Base-by-base conservation (phyloP, 2,113 vertebrate genomes). In the Hippocampus guttulatus region DNA sequence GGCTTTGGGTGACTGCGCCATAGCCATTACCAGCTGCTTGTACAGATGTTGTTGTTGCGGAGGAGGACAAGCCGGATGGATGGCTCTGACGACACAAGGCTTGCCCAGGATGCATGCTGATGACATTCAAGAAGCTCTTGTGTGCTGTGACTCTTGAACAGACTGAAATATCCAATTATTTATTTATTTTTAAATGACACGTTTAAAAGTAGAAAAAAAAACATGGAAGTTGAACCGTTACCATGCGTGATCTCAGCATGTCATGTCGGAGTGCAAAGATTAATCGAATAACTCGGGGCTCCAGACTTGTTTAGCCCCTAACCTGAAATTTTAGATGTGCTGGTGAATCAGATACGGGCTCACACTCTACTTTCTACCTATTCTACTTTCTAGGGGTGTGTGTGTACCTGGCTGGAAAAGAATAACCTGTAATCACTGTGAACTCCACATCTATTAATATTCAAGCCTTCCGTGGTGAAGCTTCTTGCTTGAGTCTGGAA, bases 11-110 rank as follows among this genome's bases (percentile, higher is more conserved):
- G 67, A 52, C 12, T 64, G 57, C 70, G 2, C 1, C 41, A 67
- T 8, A 1, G 83, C 72, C 61, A 20, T 16, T 47, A 43, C n/a
- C 79, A 78, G 78, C 70, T 69, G 68, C 45, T 63, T 70, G 76
- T 65, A 63, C 72, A 82, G 77, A 83, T 84, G 81, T 76, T 77
- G 79, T 76, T 77, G 49, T 73, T 69, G 58, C 77, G 68, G 52
- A 70, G 64, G 64, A 74, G 43, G 15, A 68, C 67, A 70, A 81
- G 25, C 41, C 45, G 55, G 25, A 60, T 73, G 55, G 25, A 60
- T 73, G 63, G 69, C 45, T 0, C 58, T 47, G 23, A 75, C 30
- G 65, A 65, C 12, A 47, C 27, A 6, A 33, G 8, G 58, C 33
- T 16, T 33, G 27, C 7, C 6, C 11, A 8, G 55, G 25, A 16